Evolutionary conservation across 2,888 invertebrate genomes (phyloP), one percentile per base, ranked within the genome.

Genomic region (Aspidiotus destructor): DNA sequence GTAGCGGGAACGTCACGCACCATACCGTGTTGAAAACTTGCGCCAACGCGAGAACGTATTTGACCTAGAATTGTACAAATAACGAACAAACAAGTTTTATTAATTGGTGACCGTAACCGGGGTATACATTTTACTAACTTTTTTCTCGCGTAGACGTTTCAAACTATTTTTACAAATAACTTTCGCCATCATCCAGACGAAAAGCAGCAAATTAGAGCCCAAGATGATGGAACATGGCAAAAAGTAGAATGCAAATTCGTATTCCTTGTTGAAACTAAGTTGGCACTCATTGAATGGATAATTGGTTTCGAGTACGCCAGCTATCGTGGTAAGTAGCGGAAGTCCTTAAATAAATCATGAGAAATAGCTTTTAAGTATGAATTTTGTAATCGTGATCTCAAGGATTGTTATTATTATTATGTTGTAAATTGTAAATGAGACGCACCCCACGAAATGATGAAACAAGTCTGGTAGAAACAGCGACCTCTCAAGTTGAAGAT

Each of bases 371-470:
- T 28, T 28, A 28, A 28, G 28, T 5, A 28, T 28, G 28, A 28
- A 28, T 28, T 28, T 28, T 28, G 28, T 28, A 28, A 28, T 28
- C 28, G 5, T 28, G 28, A 5, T 28, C 28, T 28, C 28, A 28
- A 28, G 28, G 28, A 28, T 28, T 28, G 1, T 28, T 28, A 5
- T 28, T 28, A 28, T 28, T 5, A 28, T 28, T 28, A 28, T 28
- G 5, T n/a, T n/a, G n/a, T n/a, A n/a, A n/a, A n/a, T n/a, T n/a
- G n/a, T n/a, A n/a, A n/a, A n/a, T 60, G 7, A 9, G 17, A 67
- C 52, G 58, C 44, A 67, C 67, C 67, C 67, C 67, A 67, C 11
- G 58, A 67, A 44, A 67, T 17, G 9, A 67, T 67, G 48, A 60
- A 60, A 48, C 52, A 48, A 48, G 58, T 48, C 7, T 41, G 58